Base-by-base conservation (phyloP, 1,140 invertebrate species). In the Pseudomyrmex pallidus region DNA sequence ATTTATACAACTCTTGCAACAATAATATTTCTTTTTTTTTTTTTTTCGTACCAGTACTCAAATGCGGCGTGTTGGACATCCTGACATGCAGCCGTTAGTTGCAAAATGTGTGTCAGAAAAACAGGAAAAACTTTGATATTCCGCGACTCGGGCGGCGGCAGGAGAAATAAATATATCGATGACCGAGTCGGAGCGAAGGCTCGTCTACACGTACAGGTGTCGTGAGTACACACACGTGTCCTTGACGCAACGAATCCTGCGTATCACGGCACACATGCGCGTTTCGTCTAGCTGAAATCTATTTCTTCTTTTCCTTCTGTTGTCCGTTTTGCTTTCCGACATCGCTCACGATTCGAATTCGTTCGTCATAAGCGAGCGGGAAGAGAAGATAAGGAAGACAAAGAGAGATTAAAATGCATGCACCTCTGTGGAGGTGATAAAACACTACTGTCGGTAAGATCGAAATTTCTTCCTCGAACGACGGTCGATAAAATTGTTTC, bases 41-140 rank as follows among this genome's bases (percentile, higher is more conserved):
- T 62, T 76, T 17, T 61, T 2, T 62, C 82, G 78, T 87, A 88
- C 91, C 89, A 8, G 68, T 50, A 44, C 84, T 56, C 22, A 92
- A 52, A 61, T 92, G 91, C 74, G 87, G 91, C 0, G 59, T 61
- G 76, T 63, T 90, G 35, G 35, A 35, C 91, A 92, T 92, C 13
- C 9, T 83, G 67, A 48, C 35, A 35, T 35, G 4, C 35, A 7
- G 17, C 17, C 3, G 12, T 13, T 7, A 12, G 0, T 35, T 35
- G 35, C 35, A 5, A 35, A 35, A 35, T 35, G 35, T 35, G 5
- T 35, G 4, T 35, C 5, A 35, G 35, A 35, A 35, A 35, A 35
- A 35, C 35, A 0, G 5, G 35, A 35, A 35, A 35, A 35, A 35
- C 35, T 7, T 35, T 35, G 35, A 35, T 35, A 35, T 7, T 35